A percentile compares a stretch with the other conserved stretches of the same genome.
Conservation (phyloP, 2,888 invertebrate species). For the Augochlorella aurata region DNA sequence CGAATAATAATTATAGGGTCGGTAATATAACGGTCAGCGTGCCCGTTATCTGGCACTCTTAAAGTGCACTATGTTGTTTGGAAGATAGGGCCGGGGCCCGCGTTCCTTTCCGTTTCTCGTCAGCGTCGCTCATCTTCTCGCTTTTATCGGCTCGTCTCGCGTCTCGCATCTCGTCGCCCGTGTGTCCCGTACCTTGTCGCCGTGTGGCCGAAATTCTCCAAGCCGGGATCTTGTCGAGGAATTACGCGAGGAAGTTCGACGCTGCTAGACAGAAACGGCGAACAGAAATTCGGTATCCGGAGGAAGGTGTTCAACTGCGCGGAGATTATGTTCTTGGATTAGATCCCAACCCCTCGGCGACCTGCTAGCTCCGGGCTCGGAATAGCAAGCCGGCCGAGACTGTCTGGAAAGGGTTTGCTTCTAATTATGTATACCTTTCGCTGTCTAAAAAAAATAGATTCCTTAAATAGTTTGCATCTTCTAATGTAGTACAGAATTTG, state of each 20-base stretch:
- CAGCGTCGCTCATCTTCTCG: conserved; percentile 59
- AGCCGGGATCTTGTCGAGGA: conserved; percentile 18
- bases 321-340: conserved; percentile 7
- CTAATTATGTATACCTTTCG: neutral
- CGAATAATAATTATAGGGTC: conserved; percentile 79
- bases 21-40: conserved; percentile 78
- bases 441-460: neutral
- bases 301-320: conserved; percentile 8
- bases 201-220: conserved; percentile 28
- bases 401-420: neutral
- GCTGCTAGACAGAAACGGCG: neutral
- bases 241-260: conserved; percentile 34
- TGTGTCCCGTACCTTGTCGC: neutral
- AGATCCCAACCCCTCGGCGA: neutral
- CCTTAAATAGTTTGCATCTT: no score
- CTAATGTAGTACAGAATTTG: no score
- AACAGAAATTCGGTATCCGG: conserved; percentile 6
- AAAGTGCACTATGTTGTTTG: conserved; percentile 80
- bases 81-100: conserved; percentile 69
- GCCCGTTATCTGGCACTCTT: conserved; percentile 76
- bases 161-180: neutral
- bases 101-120: conserved; percentile 56
- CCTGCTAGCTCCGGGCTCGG: neutral
- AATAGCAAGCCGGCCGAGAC: no score
- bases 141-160: conserved; percentile 34